Evolutionary conservation across 2,797 vertebrate genomes (phyloP).

Genomic region (Buphagus erythrorhynchus): DNA sequence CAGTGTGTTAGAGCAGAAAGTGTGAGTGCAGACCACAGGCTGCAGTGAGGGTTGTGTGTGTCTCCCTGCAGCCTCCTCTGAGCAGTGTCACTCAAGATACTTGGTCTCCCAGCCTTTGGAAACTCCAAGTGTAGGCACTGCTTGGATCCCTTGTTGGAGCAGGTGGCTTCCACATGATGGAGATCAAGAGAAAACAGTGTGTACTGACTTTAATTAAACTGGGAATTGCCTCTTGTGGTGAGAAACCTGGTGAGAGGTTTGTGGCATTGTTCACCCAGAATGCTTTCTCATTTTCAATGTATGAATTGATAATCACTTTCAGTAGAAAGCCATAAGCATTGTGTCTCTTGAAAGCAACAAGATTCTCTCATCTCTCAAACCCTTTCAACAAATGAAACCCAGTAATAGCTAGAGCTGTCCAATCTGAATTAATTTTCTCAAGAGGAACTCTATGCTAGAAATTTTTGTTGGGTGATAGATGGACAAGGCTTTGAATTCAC

Average conservation of each 20-base stretch:
- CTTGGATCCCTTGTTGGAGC: neutral
- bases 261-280: constrained; percentile 28
- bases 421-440: constrained; percentile 60
- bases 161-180: constrained; percentile 20
- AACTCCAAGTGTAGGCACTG: neutral
- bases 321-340: constrained; percentile 43
- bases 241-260: constrained; percentile 32
- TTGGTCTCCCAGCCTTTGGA: neutral
- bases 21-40: neutral
- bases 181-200: constrained; percentile 7
- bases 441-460: constrained; percentile 26
- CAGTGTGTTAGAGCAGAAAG: neutral
- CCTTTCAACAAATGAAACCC: neutral
- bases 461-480: constrained; percentile 42
- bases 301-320: constrained; percentile 51
- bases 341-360: constrained; percentile 52
- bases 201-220: constrained; percentile 56
- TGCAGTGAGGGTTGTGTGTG: neutral
- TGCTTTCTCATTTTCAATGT: constrained; percentile 12
- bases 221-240: constrained; percentile 55
- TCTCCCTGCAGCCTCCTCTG: neutral
- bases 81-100: neutral
- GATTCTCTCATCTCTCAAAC: constrained; percentile 21
- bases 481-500: constrained; percentile 55
- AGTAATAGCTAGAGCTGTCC: constrained; percentile 23